Base-by-base conservation (phyloP, 2,888 invertebrate species). In the Allophyes oxyacanthae region DNA sequence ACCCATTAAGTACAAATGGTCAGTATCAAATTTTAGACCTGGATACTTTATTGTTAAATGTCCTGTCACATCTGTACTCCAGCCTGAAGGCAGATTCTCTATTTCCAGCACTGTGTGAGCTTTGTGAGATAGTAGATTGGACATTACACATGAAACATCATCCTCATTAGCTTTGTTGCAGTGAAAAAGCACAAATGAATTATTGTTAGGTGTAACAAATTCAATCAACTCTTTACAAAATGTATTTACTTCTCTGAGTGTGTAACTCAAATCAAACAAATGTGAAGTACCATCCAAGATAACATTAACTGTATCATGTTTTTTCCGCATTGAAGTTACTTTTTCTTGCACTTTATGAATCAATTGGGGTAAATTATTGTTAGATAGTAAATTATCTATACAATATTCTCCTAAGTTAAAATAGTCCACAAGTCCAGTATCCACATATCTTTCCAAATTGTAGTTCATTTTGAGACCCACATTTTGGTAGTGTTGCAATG, bases 221-320 rank as follows among this genome's bases (percentile, higher is more conserved):
- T 87, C 84, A 56, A 92, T 86, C 64, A 94, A 86, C 54, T 89
- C 86, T 68, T 91, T 94, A 72, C 92, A 90, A 82, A 95, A 95
- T 38, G 65, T 78, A 72, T 91, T 94, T 0, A 96, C 90, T 72
- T 95, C 91, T 66, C 82, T 90, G 0, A 95, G 75, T 72, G 88
- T 92, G 40, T 95, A 92, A 41, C 95, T 95, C 62, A 97, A 87
- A 85, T 97, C 96, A 78, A 96, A 94, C 26, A 97, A 89, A 82
- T 97, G 96, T 63, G 96, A 95, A 20, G 97, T 77, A 79, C 97
- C 97, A 83, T 97, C 97, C 53, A 97, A 88, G 43, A 97, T 94
- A 40, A 97, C 85, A 68, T 94, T 95, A 3, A 95, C 94, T 67
- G 91, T 81, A 68, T 83, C 75, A 73, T 86, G 78, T 52, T 84